phyloP scores from a whole-genome alignment of 2,113 vertebrate genomes.

The Gallinago jamesoni region DNA sequence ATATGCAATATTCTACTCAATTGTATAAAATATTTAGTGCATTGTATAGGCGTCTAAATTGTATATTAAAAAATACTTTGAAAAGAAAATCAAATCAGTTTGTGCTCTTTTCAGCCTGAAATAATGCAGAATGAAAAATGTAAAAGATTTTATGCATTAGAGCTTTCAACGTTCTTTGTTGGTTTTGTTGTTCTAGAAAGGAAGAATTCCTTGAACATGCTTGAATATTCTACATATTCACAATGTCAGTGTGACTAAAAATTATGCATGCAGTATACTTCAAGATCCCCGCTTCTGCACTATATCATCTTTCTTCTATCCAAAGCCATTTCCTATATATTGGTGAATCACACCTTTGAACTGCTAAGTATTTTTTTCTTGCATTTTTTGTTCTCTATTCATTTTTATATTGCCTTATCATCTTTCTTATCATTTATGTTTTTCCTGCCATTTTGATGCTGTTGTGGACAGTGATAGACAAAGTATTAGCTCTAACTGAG shows the following conservation, averaged over 20 bases:
- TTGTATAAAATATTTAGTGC: not conserved
- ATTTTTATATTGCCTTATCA: not conserved
- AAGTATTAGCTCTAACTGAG: not conserved
- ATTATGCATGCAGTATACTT: not conserved
- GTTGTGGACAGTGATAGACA: not conserved
- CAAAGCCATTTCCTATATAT: not conserved
- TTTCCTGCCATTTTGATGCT: not conserved
- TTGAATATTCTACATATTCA: not conserved
- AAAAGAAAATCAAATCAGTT: not conserved
- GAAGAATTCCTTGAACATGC: not conserved
- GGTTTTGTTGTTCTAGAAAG: not conserved
- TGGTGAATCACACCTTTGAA: not conserved
- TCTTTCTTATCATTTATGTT: not conserved
- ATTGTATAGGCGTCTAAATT: not conserved
- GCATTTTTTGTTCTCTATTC: not conserved
- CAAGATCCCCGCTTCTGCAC: not conserved
- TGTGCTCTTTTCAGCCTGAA: not conserved
- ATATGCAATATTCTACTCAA: not conserved
- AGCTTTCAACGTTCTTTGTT: not conserved
- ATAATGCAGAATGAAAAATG: not conserved
- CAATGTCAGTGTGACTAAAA: not conserved
- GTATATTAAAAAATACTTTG: not conserved
- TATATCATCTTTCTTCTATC: not conserved
- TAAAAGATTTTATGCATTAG: not conserved
- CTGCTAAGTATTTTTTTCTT: not conserved